phyloP scores from a whole-genome alignment of 2,888 invertebrate species.

The Eledone cirrhosa region DNA sequence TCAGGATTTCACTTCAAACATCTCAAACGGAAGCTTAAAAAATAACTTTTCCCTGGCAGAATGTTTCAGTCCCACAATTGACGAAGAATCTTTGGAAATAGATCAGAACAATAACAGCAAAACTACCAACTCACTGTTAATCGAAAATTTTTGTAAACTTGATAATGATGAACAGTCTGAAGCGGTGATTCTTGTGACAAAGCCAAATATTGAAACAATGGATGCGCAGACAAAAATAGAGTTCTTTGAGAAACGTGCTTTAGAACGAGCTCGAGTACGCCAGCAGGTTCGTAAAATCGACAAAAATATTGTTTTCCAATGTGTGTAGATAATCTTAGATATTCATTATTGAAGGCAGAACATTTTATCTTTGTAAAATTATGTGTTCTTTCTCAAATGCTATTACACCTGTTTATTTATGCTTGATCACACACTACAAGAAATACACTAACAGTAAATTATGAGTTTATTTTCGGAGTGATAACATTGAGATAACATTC shows the following conservation, averaged over 20 bases:
- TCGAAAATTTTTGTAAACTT: not conserved
- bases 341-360: too few species aligned
- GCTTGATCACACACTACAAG: too few species aligned
- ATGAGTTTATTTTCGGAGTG: too few species aligned
- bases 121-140: not conserved
- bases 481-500: too few species aligned
- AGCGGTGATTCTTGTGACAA: not conserved
- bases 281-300: not conserved
- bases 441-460: too few species aligned
- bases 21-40: not conserved
- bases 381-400: too few species aligned
- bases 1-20: not conserved
- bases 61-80: not conserved
- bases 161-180: not conserved
- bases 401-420: too few species aligned
- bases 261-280: not conserved
- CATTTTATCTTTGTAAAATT: too few species aligned
- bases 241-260: not conserved
- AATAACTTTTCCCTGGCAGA: not conserved
- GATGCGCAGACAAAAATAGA: not conserved
- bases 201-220: not conserved
- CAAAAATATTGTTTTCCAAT: too few species aligned
- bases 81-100: not conserved
- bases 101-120: slow-evolving; percentile 8
- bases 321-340: too few species aligned